phyloP scores from a whole-genome alignment of 1,140 invertebrate species.

The Mycetomoellerius zeteki region DNA sequence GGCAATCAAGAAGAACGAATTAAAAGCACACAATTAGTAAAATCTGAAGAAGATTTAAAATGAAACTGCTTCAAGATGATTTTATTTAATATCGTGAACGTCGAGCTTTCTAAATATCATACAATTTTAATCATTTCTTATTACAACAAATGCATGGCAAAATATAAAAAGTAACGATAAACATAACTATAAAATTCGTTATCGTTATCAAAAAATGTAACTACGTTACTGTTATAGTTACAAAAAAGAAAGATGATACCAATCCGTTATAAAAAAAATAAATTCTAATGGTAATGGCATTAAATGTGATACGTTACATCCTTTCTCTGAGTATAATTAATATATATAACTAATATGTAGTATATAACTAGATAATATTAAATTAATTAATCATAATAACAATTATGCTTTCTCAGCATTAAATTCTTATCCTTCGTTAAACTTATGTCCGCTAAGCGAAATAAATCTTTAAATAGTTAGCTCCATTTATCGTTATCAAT shows the following conservation, averaged over 20 bases:
- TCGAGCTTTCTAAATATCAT: neutral
- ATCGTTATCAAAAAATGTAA: no score
- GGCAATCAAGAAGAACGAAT: neutral
- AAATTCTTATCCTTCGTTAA: neutral
- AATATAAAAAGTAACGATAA: no score
- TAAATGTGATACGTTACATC: no score
- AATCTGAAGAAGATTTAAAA: neutral
- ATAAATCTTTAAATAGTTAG: neutral
- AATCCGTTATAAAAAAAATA: no score
- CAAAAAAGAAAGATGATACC: no score
- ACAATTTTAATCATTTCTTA: constrained; percentile 2
- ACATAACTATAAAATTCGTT: no score
- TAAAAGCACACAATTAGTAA: neutral
- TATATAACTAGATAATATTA: neutral
- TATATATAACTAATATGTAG: no score
- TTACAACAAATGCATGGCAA: neutral
- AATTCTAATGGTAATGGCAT: no score
- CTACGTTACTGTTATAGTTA: no score
- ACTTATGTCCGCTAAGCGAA: neutral
- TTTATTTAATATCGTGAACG: neutral
- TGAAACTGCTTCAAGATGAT: neutral
- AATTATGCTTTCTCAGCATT: neutral
- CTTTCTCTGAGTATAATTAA: no score
- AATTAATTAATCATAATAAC: neutral
- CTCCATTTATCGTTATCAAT: neutral